phyloP scores from a whole-genome alignment of 2,888 invertebrate genomes.

The Meghimatium bilineatum region DNA sequence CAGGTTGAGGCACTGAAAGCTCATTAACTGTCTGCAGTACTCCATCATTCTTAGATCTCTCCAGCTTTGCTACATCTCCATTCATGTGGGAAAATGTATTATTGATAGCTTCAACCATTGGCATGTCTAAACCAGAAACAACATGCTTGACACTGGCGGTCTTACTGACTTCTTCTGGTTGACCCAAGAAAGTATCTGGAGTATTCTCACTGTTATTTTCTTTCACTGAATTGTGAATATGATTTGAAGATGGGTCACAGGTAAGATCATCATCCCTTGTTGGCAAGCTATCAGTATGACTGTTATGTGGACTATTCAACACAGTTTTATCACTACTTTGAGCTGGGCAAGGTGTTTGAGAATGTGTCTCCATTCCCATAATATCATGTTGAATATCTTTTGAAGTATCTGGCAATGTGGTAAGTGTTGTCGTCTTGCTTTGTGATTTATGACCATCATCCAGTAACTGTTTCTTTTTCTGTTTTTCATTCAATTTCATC shows the following conservation, averaged over 20 bases:
- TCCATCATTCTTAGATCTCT: background rate
- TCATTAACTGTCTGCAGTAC: background rate
- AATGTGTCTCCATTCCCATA: background rate
- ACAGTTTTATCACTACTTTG: background rate
- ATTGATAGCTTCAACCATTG: background rate
- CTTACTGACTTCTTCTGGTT: background rate
- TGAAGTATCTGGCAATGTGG: background rate
- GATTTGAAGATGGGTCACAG: background rate
- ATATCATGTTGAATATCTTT: background rate
- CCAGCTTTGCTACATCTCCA: background rate
- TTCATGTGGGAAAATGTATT: background rate
- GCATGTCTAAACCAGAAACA: background rate
- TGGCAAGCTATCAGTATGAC: background rate
- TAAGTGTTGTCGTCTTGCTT: background rate
- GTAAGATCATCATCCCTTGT: background rate
- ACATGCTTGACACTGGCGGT: background rate
- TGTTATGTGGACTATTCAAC: background rate
- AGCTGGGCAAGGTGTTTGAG: background rate
- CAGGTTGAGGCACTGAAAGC: background rate
- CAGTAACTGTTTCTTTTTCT: background rate
- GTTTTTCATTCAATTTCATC: conserved; percentile 18
- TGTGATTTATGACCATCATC: background rate
- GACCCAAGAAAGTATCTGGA: background rate
- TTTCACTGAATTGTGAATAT: background rate
- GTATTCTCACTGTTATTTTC: background rate